Evolutionary conservation across 1,140 invertebrate species (phyloP), one percentile per base, ranked within the genome.

Genomic region (Macrotrachela quadricornifera): DNA sequence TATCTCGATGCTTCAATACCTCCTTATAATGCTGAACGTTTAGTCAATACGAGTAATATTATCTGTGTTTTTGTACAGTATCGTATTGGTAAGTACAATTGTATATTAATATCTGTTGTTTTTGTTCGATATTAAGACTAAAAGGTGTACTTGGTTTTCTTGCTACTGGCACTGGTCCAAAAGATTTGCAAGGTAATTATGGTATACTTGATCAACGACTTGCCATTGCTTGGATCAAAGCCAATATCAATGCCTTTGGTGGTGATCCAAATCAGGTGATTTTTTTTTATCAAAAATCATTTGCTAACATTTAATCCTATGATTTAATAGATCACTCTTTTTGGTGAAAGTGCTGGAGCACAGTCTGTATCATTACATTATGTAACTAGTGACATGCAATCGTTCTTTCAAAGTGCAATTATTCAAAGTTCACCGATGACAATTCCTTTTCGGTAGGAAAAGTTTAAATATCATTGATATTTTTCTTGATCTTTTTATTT

Each of bases 11-110:
- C 17, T 83, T 88, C 85, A 17, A 72, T 95, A 57, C 86, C 94
- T 64, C 78, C 95, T n/a, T 96, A 95, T 70, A 86, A 95, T 71
- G 83, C 30, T 8, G 17, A 79, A 50, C 71, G 71, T 57, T 81
- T 80, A 62, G 69, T 95, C 38, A 86, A 85, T 0, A 80, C 81
- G 8, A 64, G 64, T 52, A 64, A 66, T 52, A 81, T 90, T 60
- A 76, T 95, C 15, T 83, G 92, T 52, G 86, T 91, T 6, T 83
- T 85, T 37, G 85, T 94, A 77, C 86, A 94, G 64, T 95, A 96
- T 66, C 76, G 90, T 50, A 78, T 91, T 9, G 83, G 45, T 46
- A n/a, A 36, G 2, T 13, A 13, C 3, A 30, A 30, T 8, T 4
- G 2, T 2, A 4, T 4, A 4, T 30, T 4, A 30, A 4, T 8